phyloP scores from a whole-genome alignment of 2,888 invertebrate species.

The Cosmopolites sordidus region DNA sequence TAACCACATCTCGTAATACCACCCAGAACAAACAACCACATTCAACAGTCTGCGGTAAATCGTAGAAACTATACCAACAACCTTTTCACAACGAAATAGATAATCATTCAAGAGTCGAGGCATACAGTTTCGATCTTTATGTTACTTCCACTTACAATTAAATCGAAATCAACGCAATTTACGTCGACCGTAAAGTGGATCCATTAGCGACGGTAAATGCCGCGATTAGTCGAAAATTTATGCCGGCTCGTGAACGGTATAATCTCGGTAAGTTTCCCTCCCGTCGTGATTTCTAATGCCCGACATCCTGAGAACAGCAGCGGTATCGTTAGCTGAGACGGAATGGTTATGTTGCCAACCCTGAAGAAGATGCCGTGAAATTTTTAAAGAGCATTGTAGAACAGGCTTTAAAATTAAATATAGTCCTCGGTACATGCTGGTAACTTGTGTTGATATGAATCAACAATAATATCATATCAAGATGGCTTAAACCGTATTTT shows the following conservation, averaged over 20 bases:
- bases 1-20: too few relatives aligned
- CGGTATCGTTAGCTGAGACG: neutral
- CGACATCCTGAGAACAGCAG: neutral
- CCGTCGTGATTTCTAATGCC: constrained; percentile 8
- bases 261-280: constrained; percentile 3
- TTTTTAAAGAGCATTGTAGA: too few relatives aligned
- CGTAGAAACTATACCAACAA: neutral
- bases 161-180: constrained; percentile 17
- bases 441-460: too few relatives aligned
- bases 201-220: constrained; percentile 31
- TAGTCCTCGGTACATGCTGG: too few relatives aligned
- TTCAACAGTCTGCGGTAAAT: neutral
- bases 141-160: constrained; percentile 4
- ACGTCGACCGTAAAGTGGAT: constrained; percentile 27
- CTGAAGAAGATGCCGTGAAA: too few relatives aligned
- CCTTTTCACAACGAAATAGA: neutral
- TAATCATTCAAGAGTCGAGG: neutral
- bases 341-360: neutral
- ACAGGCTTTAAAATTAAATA: too few relatives aligned
- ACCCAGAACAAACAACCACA: too few relatives aligned
- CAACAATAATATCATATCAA: too few relatives aligned
- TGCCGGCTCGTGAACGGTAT: constrained; percentile 22
- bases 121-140: neutral
- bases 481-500: too few relatives aligned
- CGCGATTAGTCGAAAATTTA: constrained; percentile 23